These are phyloP conservation scores for Menidia menidia DNA, from an alignment of 2,797 vertebrate species.

Conservation along the genomic window DNA sequence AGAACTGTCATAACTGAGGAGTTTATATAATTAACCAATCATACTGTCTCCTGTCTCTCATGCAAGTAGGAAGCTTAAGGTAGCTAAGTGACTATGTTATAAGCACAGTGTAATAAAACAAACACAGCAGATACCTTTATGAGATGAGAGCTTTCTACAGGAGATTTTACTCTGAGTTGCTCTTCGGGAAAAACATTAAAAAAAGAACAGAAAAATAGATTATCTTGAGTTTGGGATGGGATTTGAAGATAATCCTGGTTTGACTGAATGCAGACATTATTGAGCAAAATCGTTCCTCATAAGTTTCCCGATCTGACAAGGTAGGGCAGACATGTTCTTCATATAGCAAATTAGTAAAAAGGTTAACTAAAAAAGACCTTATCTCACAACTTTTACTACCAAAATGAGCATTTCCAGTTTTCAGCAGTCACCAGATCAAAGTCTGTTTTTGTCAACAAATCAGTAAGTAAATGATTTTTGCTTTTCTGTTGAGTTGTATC, in stretches of 20 bases:
- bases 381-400: neutral
- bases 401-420: neutral
- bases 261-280: no score
- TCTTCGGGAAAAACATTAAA: neutral
- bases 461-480: no score
- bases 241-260: no score
- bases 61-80: neutral
- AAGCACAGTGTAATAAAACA: neutral
- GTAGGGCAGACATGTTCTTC: neutral
- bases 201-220: no score
- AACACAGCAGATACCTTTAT: neutral
- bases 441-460: neutral
- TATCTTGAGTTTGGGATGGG: neutral
- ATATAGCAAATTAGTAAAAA: neutral
- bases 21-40: neutral
- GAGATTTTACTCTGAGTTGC: no score
- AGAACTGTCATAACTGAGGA: neutral
- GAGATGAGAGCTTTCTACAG: no score
- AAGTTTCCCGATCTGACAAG: neutral
- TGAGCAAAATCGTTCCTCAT: neutral
- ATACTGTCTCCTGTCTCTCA: no score
- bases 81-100: neutral
- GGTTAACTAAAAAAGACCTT: neutral
- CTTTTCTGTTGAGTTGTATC: no score
- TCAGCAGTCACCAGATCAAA: neutral